phyloP scores from a whole-genome alignment of 2,113 vertebrate species.

The Scalopus aquaticus region DNA sequence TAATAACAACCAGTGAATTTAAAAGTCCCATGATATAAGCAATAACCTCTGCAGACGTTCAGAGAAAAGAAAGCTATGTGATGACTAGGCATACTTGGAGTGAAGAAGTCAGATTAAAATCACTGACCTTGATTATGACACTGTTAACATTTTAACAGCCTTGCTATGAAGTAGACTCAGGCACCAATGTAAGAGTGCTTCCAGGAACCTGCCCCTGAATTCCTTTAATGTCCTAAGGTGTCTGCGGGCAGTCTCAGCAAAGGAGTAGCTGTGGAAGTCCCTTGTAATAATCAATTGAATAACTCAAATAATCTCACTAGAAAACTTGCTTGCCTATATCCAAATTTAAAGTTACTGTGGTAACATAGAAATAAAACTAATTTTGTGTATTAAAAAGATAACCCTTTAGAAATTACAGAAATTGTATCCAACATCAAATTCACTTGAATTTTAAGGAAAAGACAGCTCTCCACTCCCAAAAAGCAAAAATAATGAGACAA shows the following conservation, averaged over 20 bases:
- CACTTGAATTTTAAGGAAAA: not conserved
- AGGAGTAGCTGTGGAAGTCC: not conserved
- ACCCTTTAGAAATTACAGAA: not conserved
- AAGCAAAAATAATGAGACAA: slow-evolving; percentile 32
- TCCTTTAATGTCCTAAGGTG: not conserved
- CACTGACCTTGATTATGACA: not conserved
- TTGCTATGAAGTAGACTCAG: not conserved
- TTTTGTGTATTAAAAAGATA: not conserved
- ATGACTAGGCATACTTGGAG: not conserved
- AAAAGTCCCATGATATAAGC: not conserved
- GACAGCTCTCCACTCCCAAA: slow-evolving; percentile 4
- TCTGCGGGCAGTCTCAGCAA: not conserved
- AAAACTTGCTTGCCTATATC: not conserved
- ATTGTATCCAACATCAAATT: not conserved
- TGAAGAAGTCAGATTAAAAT: not conserved
- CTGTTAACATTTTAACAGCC: not conserved
- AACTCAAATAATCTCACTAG: not conserved
- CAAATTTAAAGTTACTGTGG: not conserved
- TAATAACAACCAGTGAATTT: not conserved
- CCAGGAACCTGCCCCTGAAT: not conserved
- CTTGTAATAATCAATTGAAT: not conserved
- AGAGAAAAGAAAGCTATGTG: not conserved
- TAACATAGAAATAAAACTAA: not conserved
- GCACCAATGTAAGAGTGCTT: not conserved
- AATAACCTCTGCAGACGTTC: not conserved